These are phyloP conservation scores for Scaptodrosophila latifasciaeformis DNA, from an alignment of 2,888 invertebrate genomes.

Conservation along the genomic window DNA sequence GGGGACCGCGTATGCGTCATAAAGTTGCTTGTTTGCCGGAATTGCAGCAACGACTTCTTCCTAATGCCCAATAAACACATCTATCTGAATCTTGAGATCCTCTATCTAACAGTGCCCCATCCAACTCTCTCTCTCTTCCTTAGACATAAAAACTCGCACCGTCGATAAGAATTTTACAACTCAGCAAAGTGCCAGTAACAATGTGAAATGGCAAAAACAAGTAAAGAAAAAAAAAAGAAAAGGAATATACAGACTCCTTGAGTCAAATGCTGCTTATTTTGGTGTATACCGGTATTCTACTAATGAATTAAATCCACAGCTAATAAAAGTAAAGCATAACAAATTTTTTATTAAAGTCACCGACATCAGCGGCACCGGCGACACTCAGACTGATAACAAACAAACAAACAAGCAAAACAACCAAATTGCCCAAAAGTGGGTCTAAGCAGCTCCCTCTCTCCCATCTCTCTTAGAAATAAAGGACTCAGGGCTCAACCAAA, in stretches of 20 bases:
- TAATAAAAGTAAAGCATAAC: conserved; percentile 52
- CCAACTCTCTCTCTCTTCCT: conserved; percentile 58
- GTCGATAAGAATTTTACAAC: conserved; percentile 64
- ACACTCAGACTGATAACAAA: conserved; percentile 22
- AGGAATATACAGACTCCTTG: conserved; percentile 11
- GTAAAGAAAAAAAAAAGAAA: conserved; percentile 5
- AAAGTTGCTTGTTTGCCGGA: conserved; percentile 39
- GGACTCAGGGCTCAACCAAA: neutral
- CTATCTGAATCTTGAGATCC: neutral
- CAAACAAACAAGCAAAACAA: too few species aligned
- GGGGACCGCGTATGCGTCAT: conserved; percentile 49
- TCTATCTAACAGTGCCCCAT: neutral
- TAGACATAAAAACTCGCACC: conserved; percentile 62
- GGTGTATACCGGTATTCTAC: conserved; percentile 27
- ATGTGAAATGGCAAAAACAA: conserved; percentile 28
- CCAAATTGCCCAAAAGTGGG: too few species aligned
- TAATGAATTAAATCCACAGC: conserved; percentile 63
- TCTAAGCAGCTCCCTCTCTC: too few species aligned
- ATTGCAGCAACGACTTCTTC: conserved; percentile 22
- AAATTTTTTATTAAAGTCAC: conserved; percentile 15
- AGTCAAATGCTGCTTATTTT: neutral
- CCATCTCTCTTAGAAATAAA: too few species aligned
- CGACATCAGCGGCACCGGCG: too few species aligned
- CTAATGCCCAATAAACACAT: conserved; percentile 57
- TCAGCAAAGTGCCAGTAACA: conserved; percentile 57